Base-by-base conservation (phyloP, 2,113 vertebrate species). In the Otus sunia region DNA sequence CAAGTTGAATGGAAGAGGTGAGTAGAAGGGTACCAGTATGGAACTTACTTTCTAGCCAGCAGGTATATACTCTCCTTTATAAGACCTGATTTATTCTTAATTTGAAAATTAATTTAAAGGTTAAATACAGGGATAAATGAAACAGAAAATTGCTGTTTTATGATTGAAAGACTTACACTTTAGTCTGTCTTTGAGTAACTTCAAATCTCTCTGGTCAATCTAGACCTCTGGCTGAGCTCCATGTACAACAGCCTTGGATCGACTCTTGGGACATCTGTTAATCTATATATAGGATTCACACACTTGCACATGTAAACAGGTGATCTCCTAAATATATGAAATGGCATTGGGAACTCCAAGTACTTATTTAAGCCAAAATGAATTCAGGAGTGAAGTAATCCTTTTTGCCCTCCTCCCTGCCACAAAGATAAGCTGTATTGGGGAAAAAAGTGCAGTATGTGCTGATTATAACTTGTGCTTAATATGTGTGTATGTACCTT, bases 311-410 rank as follows among this genome's bases (percentile, higher is more conserved):
- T 21, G 92, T 97, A 94, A 97, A 96, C 96, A 98, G 94, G 79
- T 96, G 95, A 96, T 94, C 86, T 80, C 94, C 97, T 98, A 97
- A 96, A 97, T 96, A 94, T 93, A 90, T 94, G 79, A 94, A 94
- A 92, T 95, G 85, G 68, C n/a, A 43, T 39, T 93, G 94, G 96
- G 60, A 85, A 94, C 93, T 95, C 94, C 67, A 75, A 90, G 95
- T 97, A 90, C 97, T 95, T 91, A 76, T n/a, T 94, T 94, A 93
- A 96, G 67, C 81, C 89, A 94, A 91, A 94, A 87, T 52, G 81
- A 62, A 83, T 94, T 95, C 50, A 89, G 59, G 52, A 89, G 62
- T 79, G 63, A 92, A 89, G 62, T 90, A 90, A 91, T 93, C 73
- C 55, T 88, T 96, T 88, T 94, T 91, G 41, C 64, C 23, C 11